A percentile compares a stretch with the other conserved stretches of the same genome.
phyloP scores from a whole-genome alignment of 2,888 invertebrate species.

The Cheilosia vernalis region DNA sequence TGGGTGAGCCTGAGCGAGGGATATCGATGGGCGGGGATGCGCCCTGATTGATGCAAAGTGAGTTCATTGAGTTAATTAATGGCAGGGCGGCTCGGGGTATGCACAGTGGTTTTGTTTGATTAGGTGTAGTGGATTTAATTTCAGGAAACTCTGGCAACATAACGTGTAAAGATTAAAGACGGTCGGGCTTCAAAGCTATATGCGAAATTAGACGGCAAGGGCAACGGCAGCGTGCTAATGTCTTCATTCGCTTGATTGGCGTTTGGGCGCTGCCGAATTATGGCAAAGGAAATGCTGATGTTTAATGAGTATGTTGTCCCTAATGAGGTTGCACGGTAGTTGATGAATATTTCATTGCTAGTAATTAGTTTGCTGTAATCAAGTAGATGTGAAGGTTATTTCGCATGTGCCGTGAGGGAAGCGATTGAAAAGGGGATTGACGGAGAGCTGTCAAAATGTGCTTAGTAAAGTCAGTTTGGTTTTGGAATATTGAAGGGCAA shows the following conservation, averaged over 20 bases:
- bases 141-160: slow-evolving; percentile 2
- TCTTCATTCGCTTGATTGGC: slow-evolving; percentile 35
- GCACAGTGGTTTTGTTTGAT: slow-evolving; percentile 64
- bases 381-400: background rate
- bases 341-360: slow-evolving; percentile 21
- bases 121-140: slow-evolving; percentile 47
- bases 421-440: too few relatives aligned
- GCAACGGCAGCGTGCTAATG: slow-evolving; percentile 6
- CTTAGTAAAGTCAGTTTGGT: too few relatives aligned
- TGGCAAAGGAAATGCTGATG: slow-evolving; percentile 24
- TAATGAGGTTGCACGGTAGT: background rate
- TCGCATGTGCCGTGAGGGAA: background rate
- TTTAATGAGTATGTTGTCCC: slow-evolving; percentile 36
- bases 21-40: slow-evolving; percentile 22
- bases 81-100: slow-evolving; percentile 42
- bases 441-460: too few relatives aligned
- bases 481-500: too few relatives aligned
- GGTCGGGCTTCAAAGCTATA: background rate
- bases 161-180: slow-evolving; percentile 20
- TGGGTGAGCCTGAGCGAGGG: slow-evolving; percentile 15
- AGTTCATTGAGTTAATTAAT: slow-evolving; percentile 65
- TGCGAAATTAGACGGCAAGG: background rate
- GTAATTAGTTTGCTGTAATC: slow-evolving; percentile 1
- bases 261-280: slow-evolving; percentile 27
- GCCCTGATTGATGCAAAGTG: slow-evolving; percentile 51